Base-by-base conservation (phyloP, 2,113 vertebrate species). In the Saccopteryx bilineata region DNA sequence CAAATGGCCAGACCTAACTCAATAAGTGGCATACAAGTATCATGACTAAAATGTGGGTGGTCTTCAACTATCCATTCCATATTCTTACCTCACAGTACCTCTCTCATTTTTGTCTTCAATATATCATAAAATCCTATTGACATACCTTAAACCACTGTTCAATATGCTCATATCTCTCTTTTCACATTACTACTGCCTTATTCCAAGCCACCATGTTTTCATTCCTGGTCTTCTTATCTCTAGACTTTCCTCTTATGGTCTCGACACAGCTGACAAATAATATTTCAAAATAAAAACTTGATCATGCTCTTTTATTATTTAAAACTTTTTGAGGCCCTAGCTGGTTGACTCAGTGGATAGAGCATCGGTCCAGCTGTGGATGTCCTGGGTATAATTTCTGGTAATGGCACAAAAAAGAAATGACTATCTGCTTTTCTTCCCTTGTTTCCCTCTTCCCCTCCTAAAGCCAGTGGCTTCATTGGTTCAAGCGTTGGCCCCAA, bases 1-100 rank as follows among this genome's bases (percentile, higher is more conserved):
- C 50, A 63, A 94, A 87, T 28, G 86, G n/a, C 3, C 80, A 92
- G 63, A 87, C 63, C 31, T 56, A 92, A 91, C 39, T 68, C 66
- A 85, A 4, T 60, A 86, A 75, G 50, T 50, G 80, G 10, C 23
- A 66, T 46, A 6, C 17, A 61, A 74, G 83, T 87, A 54, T 66
- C 58, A 23, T 65, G 26, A 1, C 24, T 93, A 33, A 58, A 87
- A 83, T 14, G 9, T 81, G 18, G 60, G 56, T 86, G 79, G 33
- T 71, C 28, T 33, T 86, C 58, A 39, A 74, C 15, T 84, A 3
- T 82, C 50, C 19, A 39, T 86, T 79, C 23, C 18, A 66, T 89
- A 71, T 58, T 93, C 17, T 72, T 5, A 63, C 58, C 19, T 50
- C 48, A 58, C 9, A 58, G 21, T 39, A 87, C 87, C 74, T n/a